Evolutionary conservation across 1,140 invertebrate genomes (phyloP), one percentile per base, ranked within the genome.

Genomic region (Pomacea maculata): DNA sequence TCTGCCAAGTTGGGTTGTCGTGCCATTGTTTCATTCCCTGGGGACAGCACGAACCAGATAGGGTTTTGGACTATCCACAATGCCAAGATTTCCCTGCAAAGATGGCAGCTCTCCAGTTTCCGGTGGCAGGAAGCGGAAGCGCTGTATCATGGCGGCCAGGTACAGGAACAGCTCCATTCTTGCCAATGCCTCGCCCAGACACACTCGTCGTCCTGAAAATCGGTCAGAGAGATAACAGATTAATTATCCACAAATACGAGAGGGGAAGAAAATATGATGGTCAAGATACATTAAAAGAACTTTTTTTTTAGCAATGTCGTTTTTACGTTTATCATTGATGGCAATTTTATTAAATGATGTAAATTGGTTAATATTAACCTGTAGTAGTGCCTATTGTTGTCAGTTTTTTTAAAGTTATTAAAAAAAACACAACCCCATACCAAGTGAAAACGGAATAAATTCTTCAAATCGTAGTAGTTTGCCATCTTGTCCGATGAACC

Each of bases 401-500:
- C n/a, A n/a, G n/a, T n/a, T n/a, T 45, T n/a, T 45, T 1, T 45
- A 45, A 5, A 45, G 34, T 1, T 45, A 45, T 5, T 45, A 1
- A 45, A 45, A 1, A 45, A 5, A 45, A 45, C 34, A 45, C 1
- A 45, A 45, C 6, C 34, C 0, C 25, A 25, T 75, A 79, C 82
- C 79, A 17, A 83, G 65, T 25, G 61, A 78, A 34, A 89, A 88
- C 21, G 86, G 87, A 64, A 88, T 85, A 80, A 86, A 82, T 54
- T 83, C 84, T 17, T 86, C 84, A 79, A 83, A 85, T 74, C 86
- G 82, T 34, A 67, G 72, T 0, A 90, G 29, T 61, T 86, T 86
- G 3, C 90, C 90, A 61, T 87, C 85, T n/a, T 83, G 76, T 25
- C 87, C 82, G 21, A 93, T 82, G 83, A 92, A 93, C 72, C 95